Evolutionary conservation across 2,113 vertebrate species (phyloP).

Genomic region (Hyla sarda): DNA sequence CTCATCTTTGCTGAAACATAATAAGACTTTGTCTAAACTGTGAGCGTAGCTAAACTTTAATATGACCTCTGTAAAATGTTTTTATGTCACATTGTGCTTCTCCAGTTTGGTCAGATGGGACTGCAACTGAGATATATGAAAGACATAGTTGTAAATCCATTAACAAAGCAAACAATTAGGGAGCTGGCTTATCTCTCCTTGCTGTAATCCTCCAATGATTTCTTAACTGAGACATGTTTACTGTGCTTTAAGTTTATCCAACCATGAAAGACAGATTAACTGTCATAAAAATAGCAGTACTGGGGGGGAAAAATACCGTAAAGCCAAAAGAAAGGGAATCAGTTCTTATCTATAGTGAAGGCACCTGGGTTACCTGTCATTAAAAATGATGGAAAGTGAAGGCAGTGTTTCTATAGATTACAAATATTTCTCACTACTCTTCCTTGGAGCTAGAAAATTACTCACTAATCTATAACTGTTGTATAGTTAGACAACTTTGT

Average conservation of each 20-base stretch:
- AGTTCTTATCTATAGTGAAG: background rate
- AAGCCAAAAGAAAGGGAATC: background rate
- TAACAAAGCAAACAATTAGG: slow-evolving; percentile 38
- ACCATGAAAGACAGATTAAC: slow-evolving; percentile 29
- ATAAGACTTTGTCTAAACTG: background rate
- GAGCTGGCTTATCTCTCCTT: slow-evolving; percentile 25
- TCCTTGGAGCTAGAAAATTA: no score
- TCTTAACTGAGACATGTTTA: slow-evolving; percentile 34
- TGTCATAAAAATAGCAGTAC: slow-evolving; percentile 20
- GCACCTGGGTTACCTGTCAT: background rate
- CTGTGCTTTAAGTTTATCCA: slow-evolving; percentile 10
- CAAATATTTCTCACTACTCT: no score
- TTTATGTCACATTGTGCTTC: background rate
- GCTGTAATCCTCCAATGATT: slow-evolving; percentile 32
- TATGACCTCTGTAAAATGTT: background rate
- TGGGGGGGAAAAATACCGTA: background rate
- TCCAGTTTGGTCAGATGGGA: background rate
- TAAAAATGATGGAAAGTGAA: background rate
- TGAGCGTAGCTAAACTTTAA: background rate
- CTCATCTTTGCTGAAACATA: background rate
- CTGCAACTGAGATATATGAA: background rate
- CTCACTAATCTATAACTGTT: no score
- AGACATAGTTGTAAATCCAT: slow-evolving; percentile 31
- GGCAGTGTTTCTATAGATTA: background rate
- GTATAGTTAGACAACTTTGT: no score